phyloP scores from a whole-genome alignment of 2,888 invertebrate species.

The Lasioglossum marginatum region DNA sequence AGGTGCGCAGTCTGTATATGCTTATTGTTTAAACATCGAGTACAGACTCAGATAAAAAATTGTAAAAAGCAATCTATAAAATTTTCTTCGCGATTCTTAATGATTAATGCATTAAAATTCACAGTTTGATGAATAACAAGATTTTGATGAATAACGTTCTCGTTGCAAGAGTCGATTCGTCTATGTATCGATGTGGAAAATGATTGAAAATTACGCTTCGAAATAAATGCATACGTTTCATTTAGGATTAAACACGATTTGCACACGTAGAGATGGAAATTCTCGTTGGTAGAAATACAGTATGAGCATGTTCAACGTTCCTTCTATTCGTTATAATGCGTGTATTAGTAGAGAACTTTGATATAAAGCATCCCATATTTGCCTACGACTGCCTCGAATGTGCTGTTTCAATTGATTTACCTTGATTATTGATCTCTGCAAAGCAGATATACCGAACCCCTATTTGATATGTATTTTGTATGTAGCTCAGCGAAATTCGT shows the following conservation, averaged over 20 bases:
- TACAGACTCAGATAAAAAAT: no score
- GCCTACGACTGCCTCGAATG: slow-evolving; percentile 12
- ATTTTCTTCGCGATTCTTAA: no score
- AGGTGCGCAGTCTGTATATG: no score
- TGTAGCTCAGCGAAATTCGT: background rate
- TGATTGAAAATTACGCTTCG: background rate
- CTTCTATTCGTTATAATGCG: slow-evolving; percentile 1
- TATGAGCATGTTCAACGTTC: background rate
- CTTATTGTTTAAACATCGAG: no score
- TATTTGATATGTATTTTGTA: slow-evolving; percentile 27
- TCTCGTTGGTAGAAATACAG: background rate
- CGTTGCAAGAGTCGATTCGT: background rate
- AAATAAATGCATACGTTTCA: background rate
- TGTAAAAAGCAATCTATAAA: no score
- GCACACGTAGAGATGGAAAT: background rate
- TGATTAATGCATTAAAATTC: background rate
- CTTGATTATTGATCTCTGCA: slow-evolving; percentile 29
- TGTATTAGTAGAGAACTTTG: slow-evolving; percentile 6
- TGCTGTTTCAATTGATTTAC: slow-evolving; percentile 23
- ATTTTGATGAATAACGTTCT: background rate
- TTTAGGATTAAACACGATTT: background rate
- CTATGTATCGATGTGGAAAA: no score
- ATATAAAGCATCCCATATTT: slow-evolving; percentile 32
- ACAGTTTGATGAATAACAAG: background rate
- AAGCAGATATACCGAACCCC: slow-evolving; percentile 15